phyloP scores from a whole-genome alignment of 1,140 invertebrate species.

The Lethocerus indicus region DNA sequence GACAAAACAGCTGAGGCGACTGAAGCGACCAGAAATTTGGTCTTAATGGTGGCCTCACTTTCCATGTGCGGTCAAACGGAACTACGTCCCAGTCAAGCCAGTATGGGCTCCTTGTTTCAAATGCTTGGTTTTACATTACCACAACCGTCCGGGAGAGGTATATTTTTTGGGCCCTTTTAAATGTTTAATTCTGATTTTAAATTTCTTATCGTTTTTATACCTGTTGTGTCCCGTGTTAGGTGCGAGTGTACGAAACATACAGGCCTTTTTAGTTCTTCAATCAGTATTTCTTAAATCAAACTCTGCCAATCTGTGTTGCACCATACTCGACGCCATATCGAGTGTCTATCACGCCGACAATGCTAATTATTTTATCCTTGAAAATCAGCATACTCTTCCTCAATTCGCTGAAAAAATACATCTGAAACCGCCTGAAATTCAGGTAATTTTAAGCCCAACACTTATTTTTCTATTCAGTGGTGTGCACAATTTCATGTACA shows the following conservation, averaged over 20 bases:
- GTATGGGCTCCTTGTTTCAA: slow-evolving; percentile 77
- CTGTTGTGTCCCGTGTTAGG: slow-evolving; percentile 23
- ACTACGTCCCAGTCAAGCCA: slow-evolving; percentile 65
- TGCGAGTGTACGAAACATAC: slow-evolving; percentile 74
- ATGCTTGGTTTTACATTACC: slow-evolving; percentile 84
- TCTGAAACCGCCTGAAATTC: slow-evolving; percentile 74
- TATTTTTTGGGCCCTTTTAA: background rate
- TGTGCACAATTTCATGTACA: background rate
- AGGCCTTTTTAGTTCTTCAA: slow-evolving; percentile 90
- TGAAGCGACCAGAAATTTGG: slow-evolving; percentile 81
- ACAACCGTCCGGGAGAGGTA: slow-evolving; percentile 73
- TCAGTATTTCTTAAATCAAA: slow-evolving; percentile 82
- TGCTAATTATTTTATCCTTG: slow-evolving; percentile 97
- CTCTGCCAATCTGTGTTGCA: slow-evolving; percentile 66
- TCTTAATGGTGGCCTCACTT: slow-evolving; percentile 81
- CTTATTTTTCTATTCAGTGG: background rate
- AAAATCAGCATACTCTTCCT: slow-evolving; percentile 86
- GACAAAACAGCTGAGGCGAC: slow-evolving; percentile 59
- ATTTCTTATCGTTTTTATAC: no score
- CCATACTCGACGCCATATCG: slow-evolving; percentile 88
- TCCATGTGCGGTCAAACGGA: slow-evolving; percentile 87
- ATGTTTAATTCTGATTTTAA: background rate
- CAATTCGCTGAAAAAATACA: slow-evolving; percentile 94
- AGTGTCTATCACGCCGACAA: slow-evolving; percentile 95
- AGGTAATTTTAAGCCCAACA: slow-evolving; percentile 29